Conservation (phyloP, 2,113 vertebrate species). For the Cyphomyrus plagiostoma region DNA sequence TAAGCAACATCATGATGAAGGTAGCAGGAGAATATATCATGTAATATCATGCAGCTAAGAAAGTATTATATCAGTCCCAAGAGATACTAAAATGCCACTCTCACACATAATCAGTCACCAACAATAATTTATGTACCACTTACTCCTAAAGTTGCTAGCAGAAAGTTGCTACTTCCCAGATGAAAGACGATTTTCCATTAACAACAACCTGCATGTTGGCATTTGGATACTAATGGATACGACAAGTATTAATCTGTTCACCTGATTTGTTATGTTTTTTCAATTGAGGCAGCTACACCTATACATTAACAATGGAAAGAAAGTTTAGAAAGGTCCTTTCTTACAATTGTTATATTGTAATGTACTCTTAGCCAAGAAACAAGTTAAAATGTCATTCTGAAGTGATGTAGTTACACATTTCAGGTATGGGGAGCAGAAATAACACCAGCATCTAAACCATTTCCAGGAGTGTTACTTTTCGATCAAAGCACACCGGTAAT, state of each 20-base stretch:
- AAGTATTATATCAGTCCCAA: background rate
- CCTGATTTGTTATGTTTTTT: background rate
- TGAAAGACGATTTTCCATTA: background rate
- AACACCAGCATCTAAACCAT: background rate
- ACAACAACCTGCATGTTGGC: background rate
- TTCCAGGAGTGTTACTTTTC: background rate
- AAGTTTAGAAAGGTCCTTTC: background rate
- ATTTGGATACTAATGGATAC: background rate
- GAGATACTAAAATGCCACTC: background rate
- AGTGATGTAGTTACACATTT: background rate
- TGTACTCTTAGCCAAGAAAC: background rate
- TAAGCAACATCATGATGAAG: background rate
- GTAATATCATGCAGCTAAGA: background rate
- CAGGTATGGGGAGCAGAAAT: background rate
- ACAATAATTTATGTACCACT: background rate
- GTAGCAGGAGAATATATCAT: background rate
- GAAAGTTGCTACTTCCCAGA: background rate
- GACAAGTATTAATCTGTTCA: background rate
- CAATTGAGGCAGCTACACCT: background rate
- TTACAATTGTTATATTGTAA: background rate
- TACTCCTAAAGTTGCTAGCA: background rate
- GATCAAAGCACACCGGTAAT: background rate
- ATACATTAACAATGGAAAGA: background rate
- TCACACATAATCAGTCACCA: constrained; percentile 4
- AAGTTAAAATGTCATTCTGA: background rate